phyloP scores from a whole-genome alignment of 2,797 vertebrate species.

The Takifugu rubripes region DNA sequence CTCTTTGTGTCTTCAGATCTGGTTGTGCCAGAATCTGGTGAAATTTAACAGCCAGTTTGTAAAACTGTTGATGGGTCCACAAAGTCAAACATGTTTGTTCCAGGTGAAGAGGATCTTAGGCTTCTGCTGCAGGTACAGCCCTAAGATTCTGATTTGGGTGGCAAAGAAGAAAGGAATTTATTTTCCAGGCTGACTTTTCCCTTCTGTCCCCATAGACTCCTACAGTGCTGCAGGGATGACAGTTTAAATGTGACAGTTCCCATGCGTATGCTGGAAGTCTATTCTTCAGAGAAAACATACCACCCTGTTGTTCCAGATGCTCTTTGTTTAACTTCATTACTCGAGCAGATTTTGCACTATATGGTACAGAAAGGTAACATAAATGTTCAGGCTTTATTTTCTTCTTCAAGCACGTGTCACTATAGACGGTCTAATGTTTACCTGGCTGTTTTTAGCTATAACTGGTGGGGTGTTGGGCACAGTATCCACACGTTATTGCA shows the following conservation, averaged over 20 bases:
- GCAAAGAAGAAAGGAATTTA: neutral
- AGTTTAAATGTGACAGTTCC: slow-evolving; percentile 92
- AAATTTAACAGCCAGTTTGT: slow-evolving; percentile 89
- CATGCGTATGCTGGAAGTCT: slow-evolving; percentile 97
- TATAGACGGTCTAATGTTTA: slow-evolving; percentile 26
- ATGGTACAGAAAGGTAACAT: slow-evolving; percentile 93
- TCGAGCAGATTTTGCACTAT: slow-evolving; percentile 98
- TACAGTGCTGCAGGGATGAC: slow-evolving; percentile 86
- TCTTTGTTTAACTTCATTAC: slow-evolving; percentile 82
- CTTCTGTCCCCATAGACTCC: slow-evolving; percentile 73
- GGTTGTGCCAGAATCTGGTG: slow-evolving; percentile 95
- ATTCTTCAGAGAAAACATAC: slow-evolving; percentile 91
- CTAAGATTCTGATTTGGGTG: neutral
- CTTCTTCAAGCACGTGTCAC: slow-evolving; percentile 5
- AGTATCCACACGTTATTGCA: slow-evolving; percentile 8
- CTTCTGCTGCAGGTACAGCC: slow-evolving; percentile 76
- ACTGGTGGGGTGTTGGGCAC: slow-evolving; percentile 6
- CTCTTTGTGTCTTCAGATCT: slow-evolving; percentile 79
- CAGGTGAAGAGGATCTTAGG: slow-evolving; percentile 95
- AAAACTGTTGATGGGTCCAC: slow-evolving; percentile 85
- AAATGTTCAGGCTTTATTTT: neutral
- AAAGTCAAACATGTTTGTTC: slow-evolving; percentile 90
- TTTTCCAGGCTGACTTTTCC: slow-evolving; percentile 3
- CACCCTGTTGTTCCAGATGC: slow-evolving; percentile 85
- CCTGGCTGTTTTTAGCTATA: slow-evolving; percentile 24